A percentile compares a stretch with the other conserved stretches of the same genome.
phyloP scores from a whole-genome alignment of 2,888 invertebrate genomes.

The Cancer borealis region DNA sequence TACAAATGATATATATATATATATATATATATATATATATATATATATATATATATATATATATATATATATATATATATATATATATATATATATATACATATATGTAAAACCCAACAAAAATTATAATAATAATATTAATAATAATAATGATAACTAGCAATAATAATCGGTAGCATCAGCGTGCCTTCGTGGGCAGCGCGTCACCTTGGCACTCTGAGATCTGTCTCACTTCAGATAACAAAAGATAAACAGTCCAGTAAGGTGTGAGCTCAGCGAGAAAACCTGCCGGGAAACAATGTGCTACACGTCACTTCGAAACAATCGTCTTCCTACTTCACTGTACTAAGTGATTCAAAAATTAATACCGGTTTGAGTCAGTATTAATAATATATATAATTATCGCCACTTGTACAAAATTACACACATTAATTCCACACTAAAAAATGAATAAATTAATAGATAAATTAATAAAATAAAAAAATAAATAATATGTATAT shows the following conservation, averaged over 20 bases:
- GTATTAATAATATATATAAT: neutral
- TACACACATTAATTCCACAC: slow-evolving; percentile 12
- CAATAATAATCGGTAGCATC: neutral
- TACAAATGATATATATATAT: too few relatives aligned
- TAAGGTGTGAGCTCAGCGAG: neutral
- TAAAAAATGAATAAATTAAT: neutral
- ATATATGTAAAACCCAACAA: too few relatives aligned
- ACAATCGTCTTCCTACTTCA: neutral
- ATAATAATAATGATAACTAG: slow-evolving; percentile 35
- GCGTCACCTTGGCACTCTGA: neutral
- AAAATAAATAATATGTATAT: neutral
- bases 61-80: too few relatives aligned
- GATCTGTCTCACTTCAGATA: neutral
- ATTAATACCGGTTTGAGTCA: slow-evolving; percentile 22
- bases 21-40: too few relatives aligned
- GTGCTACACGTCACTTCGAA: neutral
- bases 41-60: too few relatives aligned
- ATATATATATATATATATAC: too few relatives aligned
- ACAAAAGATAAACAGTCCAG: neutral
- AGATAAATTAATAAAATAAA: neutral
- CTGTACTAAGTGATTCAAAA: neutral
- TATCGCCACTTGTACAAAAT: neutral
- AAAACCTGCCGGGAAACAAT: neutral
- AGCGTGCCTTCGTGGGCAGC: too few relatives aligned
- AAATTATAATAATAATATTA: neutral